Base-by-base conservation (phyloP, 2,888 invertebrate genomes). In the Heliconius erato region DNA sequence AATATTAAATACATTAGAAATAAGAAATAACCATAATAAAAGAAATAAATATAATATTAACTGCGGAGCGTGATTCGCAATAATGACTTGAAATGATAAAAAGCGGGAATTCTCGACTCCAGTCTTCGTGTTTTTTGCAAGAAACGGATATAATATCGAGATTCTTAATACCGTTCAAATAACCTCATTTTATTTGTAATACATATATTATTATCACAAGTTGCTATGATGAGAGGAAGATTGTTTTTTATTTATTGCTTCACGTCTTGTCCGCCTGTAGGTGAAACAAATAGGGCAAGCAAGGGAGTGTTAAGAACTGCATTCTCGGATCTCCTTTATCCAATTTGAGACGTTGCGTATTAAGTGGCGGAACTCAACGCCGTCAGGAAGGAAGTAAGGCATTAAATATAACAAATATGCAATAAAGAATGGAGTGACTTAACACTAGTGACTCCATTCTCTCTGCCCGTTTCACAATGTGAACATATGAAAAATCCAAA, bases 111-210 rank as follows among this genome's bases (percentile, higher is more conserved):
- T 16, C 44, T 49, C 49, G 44, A 72, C n/a, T 44, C 35, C 40
- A 67, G 28, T 28, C 28, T 28, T 67, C 28, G 16, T 44, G 44
- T 71, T 71, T 71, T 28, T 71, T 71, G 71, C 44, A 26, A 72
- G 26, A 44, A 72, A 72, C 72, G 72, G 72, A 72, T 72, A 44
- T 72, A n/a, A 72, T 72, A 49, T 72, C 44, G 72, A 44, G 44
- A 72, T 72, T 72, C 44, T 44, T 72, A 72, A 49, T 71, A 71
- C 72, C 72, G 72, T 72, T 72, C 26, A 72, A 16, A 19, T 19
- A 19, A 26, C 72, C 72, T 49, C 72, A 19, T 72, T 72, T 72
- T 49, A 26, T 72, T 72, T 44, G 16, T 28, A 72, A 72, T 72
- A 72, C 3, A 72, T 44, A 49, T 71, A 71, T 40, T 40, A n/a